A percentile compares a stretch with the other conserved stretches of the same genome.
Evolutionary conservation across 2,113 vertebrate genomes (phyloP).

Genomic region (Apodemus speciosus): DNA sequence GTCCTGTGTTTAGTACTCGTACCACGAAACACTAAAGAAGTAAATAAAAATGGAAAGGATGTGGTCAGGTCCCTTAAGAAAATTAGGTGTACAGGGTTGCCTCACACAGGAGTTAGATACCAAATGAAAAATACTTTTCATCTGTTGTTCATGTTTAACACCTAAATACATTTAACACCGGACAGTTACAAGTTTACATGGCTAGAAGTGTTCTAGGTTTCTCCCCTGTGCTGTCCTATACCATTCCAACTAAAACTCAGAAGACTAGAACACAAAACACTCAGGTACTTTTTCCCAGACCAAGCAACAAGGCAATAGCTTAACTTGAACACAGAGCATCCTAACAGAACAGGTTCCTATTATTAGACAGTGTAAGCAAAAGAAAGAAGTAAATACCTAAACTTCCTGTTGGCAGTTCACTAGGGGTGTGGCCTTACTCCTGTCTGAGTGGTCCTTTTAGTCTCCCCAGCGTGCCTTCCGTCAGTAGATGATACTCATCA

Average conservation of each 20-base stretch:
- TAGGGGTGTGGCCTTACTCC: neutral
- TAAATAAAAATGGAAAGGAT: neutral
- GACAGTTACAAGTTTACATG: neutral
- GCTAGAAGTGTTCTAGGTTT: neutral
- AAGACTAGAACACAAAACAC: neutral
- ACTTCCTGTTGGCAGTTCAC: neutral
- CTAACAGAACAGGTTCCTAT: neutral
- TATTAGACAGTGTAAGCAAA: neutral
- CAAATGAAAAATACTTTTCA: neutral
- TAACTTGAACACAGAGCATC: neutral
- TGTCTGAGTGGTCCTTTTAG: neutral
- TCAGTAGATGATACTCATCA: neutral
- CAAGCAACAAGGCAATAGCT: neutral
- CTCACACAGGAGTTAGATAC: neutral
- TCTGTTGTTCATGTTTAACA: neutral
- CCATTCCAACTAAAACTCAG: neutral
- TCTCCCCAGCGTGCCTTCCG: neutral
- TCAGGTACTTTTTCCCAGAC: neutral
- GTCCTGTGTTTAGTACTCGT: neutral
- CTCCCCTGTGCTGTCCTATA: neutral
- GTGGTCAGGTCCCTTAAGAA: neutral
- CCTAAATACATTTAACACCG: neutral
- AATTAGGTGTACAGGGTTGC: neutral
- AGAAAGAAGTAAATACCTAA: slow-evolving; percentile 8
- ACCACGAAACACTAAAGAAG: neutral